phyloP scores from a whole-genome alignment of 2,113 vertebrate species.

The Phalacrocorax brasilianus region DNA sequence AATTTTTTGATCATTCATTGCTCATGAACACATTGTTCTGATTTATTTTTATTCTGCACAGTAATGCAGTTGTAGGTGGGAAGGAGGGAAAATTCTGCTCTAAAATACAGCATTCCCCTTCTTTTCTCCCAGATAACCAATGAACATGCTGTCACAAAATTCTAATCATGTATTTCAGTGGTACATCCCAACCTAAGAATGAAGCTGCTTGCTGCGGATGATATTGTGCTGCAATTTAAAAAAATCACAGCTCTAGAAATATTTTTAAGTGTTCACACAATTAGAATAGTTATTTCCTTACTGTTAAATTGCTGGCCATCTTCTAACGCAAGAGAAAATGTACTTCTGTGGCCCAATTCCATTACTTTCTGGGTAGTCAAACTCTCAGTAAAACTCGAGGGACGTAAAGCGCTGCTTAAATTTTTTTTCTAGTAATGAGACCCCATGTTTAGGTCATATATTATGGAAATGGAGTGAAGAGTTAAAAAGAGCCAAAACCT shows the following conservation, averaged over 20 bases:
- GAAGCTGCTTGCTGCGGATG: background rate
- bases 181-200: background rate
- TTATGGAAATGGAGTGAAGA: background rate
- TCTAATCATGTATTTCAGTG: background rate
- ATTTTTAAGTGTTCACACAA: background rate
- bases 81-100: background rate
- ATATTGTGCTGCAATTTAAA: background rate
- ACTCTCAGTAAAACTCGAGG: background rate
- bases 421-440: background rate
- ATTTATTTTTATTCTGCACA: constrained; percentile 8
- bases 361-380: background rate
- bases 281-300: background rate
- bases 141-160: background rate
- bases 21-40: background rate
- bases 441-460: background rate
- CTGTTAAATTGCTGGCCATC: background rate
- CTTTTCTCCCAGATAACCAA: background rate
- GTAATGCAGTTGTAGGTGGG: background rate
- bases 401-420: background rate
- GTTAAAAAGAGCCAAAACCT: background rate
- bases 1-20: background rate
- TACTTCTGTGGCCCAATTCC: background rate
- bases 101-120: background rate
- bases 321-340: background rate
- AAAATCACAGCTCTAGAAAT: background rate